phyloP scores from a whole-genome alignment of 2,113 vertebrate species.

The Psilopsiagon aurifrons region DNA sequence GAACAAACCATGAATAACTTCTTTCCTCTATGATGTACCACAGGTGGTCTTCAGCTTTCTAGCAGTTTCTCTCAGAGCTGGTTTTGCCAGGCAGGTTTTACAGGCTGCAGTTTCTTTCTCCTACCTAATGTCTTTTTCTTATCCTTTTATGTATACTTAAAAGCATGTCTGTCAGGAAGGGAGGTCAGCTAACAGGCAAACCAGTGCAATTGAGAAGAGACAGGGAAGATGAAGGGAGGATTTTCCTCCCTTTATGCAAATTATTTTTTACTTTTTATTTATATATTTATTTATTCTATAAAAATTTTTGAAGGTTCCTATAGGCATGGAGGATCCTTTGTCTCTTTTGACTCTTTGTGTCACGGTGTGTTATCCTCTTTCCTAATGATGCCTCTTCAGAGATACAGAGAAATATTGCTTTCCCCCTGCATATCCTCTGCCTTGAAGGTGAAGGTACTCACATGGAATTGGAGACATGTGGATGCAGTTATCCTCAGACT shows the following conservation, averaged over 20 bases:
- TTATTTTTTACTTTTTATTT: not conserved
- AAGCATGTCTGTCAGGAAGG: not conserved
- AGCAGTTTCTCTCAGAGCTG: not conserved
- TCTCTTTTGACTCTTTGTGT: not conserved
- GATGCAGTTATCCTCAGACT: not conserved
- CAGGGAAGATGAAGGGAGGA: not conserved
- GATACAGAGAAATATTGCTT: not conserved
- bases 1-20: not conserved
- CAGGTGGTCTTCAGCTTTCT: not conserved
- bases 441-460: not conserved
- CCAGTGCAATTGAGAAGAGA: rapidly evolving
- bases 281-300: not conserved
- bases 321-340: not conserved
- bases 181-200: not conserved
- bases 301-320: not conserved
- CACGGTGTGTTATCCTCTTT: not conserved
- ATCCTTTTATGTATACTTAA: not conserved
- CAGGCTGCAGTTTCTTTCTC: not conserved
- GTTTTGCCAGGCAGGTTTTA: not conserved
- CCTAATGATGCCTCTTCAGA: not conserved
- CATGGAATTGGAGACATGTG: not conserved
- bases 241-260: not conserved
- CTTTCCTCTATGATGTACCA: not conserved
- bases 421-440: not conserved
- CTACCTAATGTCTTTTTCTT: not conserved